Base-by-base conservation (phyloP, 1,140 invertebrate genomes). In the Cydia pomonella region DNA sequence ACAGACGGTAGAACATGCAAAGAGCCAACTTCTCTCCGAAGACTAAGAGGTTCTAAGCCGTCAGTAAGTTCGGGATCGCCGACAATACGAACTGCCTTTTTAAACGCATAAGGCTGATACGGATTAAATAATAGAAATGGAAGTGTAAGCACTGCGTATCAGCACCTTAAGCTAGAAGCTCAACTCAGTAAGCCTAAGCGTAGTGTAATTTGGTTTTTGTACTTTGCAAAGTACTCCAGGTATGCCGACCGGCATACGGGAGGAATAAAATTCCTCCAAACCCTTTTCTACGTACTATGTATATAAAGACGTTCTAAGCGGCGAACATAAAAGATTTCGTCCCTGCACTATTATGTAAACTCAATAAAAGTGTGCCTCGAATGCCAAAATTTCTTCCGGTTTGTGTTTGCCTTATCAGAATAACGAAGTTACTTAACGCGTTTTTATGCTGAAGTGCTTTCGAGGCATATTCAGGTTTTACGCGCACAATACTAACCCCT, bases 331-430 rank as follows among this genome's bases (percentile, higher is more conserved):
- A 59, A 23, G 53, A 59, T 59, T 59, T 59, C 21, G 53, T 59
- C 18, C 12, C 41, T 44, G 21, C 53, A 23, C 18, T 23, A 59
- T 23, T 59, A 59, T 59, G 53, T 23, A 59, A 59, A 59, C 53
- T 59, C 53, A 23, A 59, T 59, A 59, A 18, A 53, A 59, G 53
- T 59, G 53, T 23, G 21, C 53, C 53, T n/a, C 21, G 18, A 59
- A 59, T 59, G 18, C n/a, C 64, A 9, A 69, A 33, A 33, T 38
- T 69, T 69, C 27, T 16, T 29, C 27, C 27, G 25, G 1, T 69
- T 69, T 69, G 16, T 18, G 64, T n/a, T 69, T 69, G 64, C 29
- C 27, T 33, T 69, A 69, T 69, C 64, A 69, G 64, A 69, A 69
- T 69, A 69, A 38, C 29, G 29, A 69, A 38, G 64, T 69, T 69